phyloP scores from a whole-genome alignment of 2,113 vertebrate genomes.

The Candoia aspera region DNA sequence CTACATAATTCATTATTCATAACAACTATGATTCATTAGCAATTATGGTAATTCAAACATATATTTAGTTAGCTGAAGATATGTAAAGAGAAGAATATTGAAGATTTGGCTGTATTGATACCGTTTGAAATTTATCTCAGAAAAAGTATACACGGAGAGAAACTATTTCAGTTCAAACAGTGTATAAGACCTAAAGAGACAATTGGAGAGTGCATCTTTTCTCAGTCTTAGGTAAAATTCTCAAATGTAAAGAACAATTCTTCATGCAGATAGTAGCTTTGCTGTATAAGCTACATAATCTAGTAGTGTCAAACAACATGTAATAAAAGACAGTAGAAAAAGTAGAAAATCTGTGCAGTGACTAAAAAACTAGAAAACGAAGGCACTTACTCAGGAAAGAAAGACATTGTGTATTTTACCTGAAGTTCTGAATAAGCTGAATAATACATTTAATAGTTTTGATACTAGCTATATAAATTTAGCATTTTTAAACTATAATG shows the following conservation, averaged over 20 bases:
- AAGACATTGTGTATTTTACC: background rate
- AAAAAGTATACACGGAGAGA: background rate
- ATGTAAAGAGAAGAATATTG: background rate
- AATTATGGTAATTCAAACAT: background rate
- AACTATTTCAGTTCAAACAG: background rate
- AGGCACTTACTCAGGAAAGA: background rate
- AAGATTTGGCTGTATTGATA: background rate
- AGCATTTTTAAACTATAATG: background rate
- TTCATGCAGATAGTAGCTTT: background rate
- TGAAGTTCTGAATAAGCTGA: background rate
- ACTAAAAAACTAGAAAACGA: background rate
- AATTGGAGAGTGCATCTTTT: background rate
- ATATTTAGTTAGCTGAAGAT: background rate
- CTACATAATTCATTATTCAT: background rate
- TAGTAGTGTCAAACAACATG: background rate
- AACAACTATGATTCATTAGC: background rate
- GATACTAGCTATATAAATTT: background rate
- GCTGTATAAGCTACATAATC: background rate
- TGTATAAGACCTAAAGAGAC: background rate
- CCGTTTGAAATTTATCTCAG: constrained; percentile 2
- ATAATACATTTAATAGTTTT: background rate
- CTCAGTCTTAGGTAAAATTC: background rate
- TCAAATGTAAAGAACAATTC: background rate
- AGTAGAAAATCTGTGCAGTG: background rate
- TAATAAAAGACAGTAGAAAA: background rate